phyloP scores from a whole-genome alignment of 2,888 invertebrate species.

The Hoplodrina ambigua region DNA sequence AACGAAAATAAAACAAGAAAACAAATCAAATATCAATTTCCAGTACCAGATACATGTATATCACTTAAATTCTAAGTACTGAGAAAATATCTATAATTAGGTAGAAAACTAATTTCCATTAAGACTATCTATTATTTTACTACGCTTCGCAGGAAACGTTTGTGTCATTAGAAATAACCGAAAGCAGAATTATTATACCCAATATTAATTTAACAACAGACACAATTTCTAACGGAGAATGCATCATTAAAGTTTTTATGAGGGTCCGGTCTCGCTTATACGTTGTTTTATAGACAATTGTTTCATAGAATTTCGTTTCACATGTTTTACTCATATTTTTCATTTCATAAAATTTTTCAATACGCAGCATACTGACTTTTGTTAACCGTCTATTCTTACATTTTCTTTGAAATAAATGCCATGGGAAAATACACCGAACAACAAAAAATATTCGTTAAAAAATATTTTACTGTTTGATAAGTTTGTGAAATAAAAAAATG shows the following conservation, averaged over 20 bases:
- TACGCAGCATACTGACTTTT: no score
- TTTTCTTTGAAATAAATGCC: no score
- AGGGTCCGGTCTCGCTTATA: neutral
- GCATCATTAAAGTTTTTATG: constrained; percentile 24
- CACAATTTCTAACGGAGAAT: constrained; percentile 16
- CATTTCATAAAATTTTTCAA: no score
- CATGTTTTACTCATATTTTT: no score
- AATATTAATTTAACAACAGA: constrained; percentile 20
- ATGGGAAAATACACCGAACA: no score
- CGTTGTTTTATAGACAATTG: no score
- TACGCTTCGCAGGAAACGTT: constrained; percentile 32
- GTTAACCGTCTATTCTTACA: no score
- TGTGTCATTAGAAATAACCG: constrained; percentile 27
- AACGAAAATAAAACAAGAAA: constrained; percentile 4
- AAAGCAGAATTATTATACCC: constrained; percentile 16
- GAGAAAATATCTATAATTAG: constrained; percentile 31
- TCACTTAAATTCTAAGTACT: neutral
- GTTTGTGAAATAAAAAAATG: no score
- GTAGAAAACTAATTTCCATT: constrained; percentile 49
- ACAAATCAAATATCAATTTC: constrained; percentile 17
- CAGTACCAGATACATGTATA: neutral
- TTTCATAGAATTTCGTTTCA: no score
- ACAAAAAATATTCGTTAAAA: no score
- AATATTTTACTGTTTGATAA: no score
- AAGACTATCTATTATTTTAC: constrained; percentile 28